Evolutionary conservation across 2,888 invertebrate species (phyloP).

Genomic region (Sphecodes monilicornis): DNA sequence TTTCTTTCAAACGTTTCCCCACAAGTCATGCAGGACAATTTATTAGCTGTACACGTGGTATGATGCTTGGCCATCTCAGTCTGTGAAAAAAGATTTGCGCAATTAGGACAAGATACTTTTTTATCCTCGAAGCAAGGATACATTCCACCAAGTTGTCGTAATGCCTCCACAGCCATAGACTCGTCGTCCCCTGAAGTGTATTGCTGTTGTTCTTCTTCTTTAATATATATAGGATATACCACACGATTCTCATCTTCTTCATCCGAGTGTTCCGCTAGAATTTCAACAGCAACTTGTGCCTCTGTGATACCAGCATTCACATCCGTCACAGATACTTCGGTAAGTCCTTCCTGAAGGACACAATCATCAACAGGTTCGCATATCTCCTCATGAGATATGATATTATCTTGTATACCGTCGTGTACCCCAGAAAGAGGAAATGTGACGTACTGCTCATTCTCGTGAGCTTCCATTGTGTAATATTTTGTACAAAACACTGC

Average conservation of each 20-base stretch:
- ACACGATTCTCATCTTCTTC: conserved; percentile 75
- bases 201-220: conserved; percentile 78
- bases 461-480: conserved; percentile 77
- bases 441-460: conserved; percentile 78
- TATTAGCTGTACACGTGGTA: conserved; percentile 70
- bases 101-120: conserved; percentile 77
- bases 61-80: conserved; percentile 78
- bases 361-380: conserved; percentile 78
- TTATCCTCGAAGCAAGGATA: conserved; percentile 81
- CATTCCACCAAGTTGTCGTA: conserved; percentile 84
- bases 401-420: conserved; percentile 75
- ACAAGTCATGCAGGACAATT: conserved; percentile 80
- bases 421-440: conserved; percentile 78
- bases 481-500: conserved; percentile 5
- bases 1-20: conserved; percentile 84
- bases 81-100: conserved; percentile 73
- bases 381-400: conserved; percentile 80
- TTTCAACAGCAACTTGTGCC: conserved; percentile 73
- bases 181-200: conserved; percentile 82
- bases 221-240: conserved; percentile 77
- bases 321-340: conserved; percentile 67
- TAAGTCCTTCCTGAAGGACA: conserved; percentile 71
- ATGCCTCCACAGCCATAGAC: conserved; percentile 85
- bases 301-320: conserved; percentile 69
- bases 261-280: conserved; percentile 74